A percentile compares a stretch with the other conserved stretches of the same genome.
Conservation (phyloP, 2,113 vertebrate genomes). For the Xenopus borealis region DNA sequence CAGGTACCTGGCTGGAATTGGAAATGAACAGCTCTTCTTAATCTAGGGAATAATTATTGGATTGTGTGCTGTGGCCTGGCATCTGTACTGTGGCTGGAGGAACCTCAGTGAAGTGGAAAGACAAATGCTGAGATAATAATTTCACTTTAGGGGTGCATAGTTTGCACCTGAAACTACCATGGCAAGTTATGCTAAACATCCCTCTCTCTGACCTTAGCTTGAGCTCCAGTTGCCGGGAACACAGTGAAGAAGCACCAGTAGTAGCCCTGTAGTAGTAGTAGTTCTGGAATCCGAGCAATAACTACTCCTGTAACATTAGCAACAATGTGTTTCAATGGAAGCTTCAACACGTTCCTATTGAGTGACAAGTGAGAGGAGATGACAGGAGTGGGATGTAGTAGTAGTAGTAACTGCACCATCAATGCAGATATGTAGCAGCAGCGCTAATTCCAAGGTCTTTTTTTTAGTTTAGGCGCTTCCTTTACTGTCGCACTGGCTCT, state of each 20-base stretch:
- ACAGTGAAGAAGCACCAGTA: slow-evolving; percentile 16
- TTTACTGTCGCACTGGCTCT: too few species aligned
- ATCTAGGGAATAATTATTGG: slow-evolving; percentile 48
- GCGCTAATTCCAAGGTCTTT: not conserved
- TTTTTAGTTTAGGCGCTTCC: too few species aligned
- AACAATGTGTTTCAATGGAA: not conserved
- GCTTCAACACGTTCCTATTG: not conserved
- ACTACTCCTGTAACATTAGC: slow-evolving; percentile 1
- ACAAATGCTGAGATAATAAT: slow-evolving; percentile 17
- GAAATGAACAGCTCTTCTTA: slow-evolving; percentile 47
- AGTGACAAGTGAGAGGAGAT: not conserved
- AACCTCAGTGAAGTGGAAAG: too few species aligned
- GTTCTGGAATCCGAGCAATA: slow-evolving; percentile 45
- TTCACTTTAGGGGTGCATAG: slow-evolving; percentile 1
- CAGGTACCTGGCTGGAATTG: slow-evolving; percentile 43
- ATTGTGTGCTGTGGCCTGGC: not conserved
- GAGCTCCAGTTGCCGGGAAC: slow-evolving; percentile 49
- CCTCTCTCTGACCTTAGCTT: slow-evolving; percentile 56
- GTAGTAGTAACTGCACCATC: not conserved
- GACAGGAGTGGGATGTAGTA: not conserved
- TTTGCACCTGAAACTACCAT: not conserved
- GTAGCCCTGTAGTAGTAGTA: slow-evolving; percentile 26
- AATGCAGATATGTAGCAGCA: too few species aligned
- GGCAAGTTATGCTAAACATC: slow-evolving; percentile 20
- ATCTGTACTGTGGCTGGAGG: too few species aligned